Conservation (phyloP, 37 sponge, comb jelly and placozoan species). For the Beroe forskalii region DNA sequence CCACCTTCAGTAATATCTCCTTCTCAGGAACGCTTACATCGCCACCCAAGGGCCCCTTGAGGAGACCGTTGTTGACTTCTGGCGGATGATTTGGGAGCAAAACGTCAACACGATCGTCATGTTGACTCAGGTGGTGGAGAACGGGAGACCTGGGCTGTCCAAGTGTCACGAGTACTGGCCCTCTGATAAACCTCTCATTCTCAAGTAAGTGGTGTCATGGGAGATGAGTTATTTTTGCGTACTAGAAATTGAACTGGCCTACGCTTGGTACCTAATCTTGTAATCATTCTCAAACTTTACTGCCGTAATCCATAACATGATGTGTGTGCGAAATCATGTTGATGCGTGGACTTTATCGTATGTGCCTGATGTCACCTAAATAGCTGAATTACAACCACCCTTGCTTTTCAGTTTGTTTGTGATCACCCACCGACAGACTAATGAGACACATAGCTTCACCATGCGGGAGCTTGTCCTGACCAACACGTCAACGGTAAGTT, state of each 20-base stretch:
- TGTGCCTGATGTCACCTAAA: too few relatives aligned
- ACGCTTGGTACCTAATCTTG: too few relatives aligned
- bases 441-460: conserved; percentile 23
- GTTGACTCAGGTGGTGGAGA: conserved; percentile 51
- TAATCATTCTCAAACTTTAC: too few relatives aligned
- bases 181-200: conserved; percentile 41
- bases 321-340: background rate
- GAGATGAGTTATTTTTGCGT: too few relatives aligned
- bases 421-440: conserved; percentile 18
- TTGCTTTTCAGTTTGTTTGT: conserved; percentile 33
- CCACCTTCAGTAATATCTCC: too few relatives aligned
- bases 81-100: conserved; percentile 62
- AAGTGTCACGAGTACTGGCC: conserved; percentile 66
- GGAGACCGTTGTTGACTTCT: conserved; percentile 58
- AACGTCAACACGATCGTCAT: conserved; percentile 63
- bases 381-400: too few relatives aligned
- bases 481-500: conserved; percentile 22
- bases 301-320: too few relatives aligned
- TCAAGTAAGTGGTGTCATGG: background rate
- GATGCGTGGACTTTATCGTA: too few relatives aligned
- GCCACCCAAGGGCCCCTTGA: conserved; percentile 57
- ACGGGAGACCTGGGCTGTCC: conserved; percentile 40
- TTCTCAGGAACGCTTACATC: conserved; percentile 37
- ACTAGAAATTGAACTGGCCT: too few relatives aligned
- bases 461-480: conserved; percentile 36